A percentile compares a stretch with the other conserved stretches of the same genome.
Evolutionary conservation across 1,140 invertebrate genomes (phyloP).

Genomic region (fruit fly (Drosophila melanogaster)): Release_6_plus_ISO1_MT NT_033777.3:10458001-10458500

Average conservation of each 20-base stretch:
- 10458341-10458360: conserved; percentile 54
- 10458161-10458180: conserved; percentile 83
- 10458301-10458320: conserved; percentile 81
- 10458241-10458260: conserved; percentile 32
- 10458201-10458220: not conserved
- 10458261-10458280: conserved; percentile 57
- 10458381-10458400: too few species aligned
- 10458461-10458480: too few species aligned
- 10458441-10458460: too few species aligned
- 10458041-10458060: conserved; percentile 33
- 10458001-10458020: conserved; percentile 78
- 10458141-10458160: conserved; percentile 82
- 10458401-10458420: too few species aligned
- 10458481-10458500: not conserved
- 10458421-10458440: too few species aligned
- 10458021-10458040: conserved; percentile 80
- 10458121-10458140: conserved; percentile 74
- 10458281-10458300: conserved; percentile 81
- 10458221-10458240: not conserved
- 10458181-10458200: conserved; percentile 51
- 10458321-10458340: conserved; percentile 83
- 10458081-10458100: not conserved
- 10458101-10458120: conserved; percentile 72
- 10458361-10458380: not conserved
- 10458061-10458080: conserved; percentile 52